Conservation (phyloP, 2,888 invertebrate species). For the Chaetogeoica ovagalla region DNA sequence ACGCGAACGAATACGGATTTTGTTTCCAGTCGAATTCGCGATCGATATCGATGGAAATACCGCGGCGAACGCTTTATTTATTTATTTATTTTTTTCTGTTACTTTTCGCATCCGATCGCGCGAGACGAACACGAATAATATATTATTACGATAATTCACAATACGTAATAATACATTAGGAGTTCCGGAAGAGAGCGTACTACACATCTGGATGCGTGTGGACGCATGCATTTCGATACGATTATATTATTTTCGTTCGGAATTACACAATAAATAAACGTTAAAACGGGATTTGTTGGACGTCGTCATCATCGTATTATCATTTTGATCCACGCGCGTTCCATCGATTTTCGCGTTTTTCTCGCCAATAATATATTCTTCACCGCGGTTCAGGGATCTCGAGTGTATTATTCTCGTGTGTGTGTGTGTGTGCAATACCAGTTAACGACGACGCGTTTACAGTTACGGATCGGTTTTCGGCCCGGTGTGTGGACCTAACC, state of each 20-base stretch:
- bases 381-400: background rate
- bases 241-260: background rate
- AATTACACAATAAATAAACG: background rate
- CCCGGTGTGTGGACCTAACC: too few relatives aligned
- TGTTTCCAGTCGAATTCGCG: too few relatives aligned
- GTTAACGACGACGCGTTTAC: background rate
- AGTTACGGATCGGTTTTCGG: constrained; percentile 26
- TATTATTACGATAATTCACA: too few relatives aligned
- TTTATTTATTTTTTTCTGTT: background rate
- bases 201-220: too few relatives aligned
- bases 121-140: background rate
- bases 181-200: constrained; percentile 10
- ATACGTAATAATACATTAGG: too few relatives aligned
- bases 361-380: background rate
- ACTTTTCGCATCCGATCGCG: background rate
- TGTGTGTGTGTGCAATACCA: too few relatives aligned
- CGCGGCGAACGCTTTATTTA: too few relatives aligned
- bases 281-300: background rate
- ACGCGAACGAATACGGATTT: too few relatives aligned
- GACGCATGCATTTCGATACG: background rate
- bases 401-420: background rate
- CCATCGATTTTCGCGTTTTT: too few relatives aligned
- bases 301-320: too few relatives aligned
- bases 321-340: too few relatives aligned
- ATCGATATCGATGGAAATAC: too few relatives aligned